Base-by-base conservation (phyloP, 1,140 invertebrate species). In the Drosophila prosaltans region DNA sequence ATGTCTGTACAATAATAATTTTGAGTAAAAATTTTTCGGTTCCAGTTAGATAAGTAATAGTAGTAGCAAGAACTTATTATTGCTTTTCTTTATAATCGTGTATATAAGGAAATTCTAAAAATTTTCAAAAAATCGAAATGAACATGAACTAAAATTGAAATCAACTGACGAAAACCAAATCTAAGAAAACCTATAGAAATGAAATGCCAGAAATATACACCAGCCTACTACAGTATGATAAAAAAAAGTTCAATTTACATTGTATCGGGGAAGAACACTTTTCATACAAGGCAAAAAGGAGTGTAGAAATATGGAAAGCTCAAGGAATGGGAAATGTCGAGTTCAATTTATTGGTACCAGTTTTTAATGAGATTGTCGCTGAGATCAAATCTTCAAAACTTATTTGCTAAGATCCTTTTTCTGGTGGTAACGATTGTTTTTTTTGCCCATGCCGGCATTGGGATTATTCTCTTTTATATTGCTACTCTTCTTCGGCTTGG, bases 71-170 rank as follows among this genome's bases (percentile, higher is more conserved):
- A 60, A 65, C 60, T 64, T 74, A 26, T 61, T 11, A 43, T 28
- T 48, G 60, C 48, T 65, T 57, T 64, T 66, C 32, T 48, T 11
- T 39, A 54, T 54, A 61, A 61, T 41, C 62, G 57, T 62, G 62
- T 59, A 10, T 59, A 10, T 48, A n/a, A 26, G 11, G 60, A 36
- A 72, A 59, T 36, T 59, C 73, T 75, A 60, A 67, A 75, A 76
- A 76, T 64, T 73, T 73, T 48, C 65, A 64, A 69, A 64, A 69
- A 51, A 76, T 76, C 74, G 55, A 76, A 76, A 76, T 65, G 45
- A 73, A 40, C 65, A 41, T 54, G 39, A 76, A 73, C 64, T 61
- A 16, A 68, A 68, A 68, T 60, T 60, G 55, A 73, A 76, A 73
- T 61, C 3, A 40, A 59, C 16, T 59, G 57, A 59, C 32, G 6